A percentile compares a stretch with the other conserved stretches of the same genome.
These are phyloP conservation scores for Haemorhous mexicanus DNA, from an alignment of 2,113 vertebrate species.

Conservation along the genomic window DNA sequence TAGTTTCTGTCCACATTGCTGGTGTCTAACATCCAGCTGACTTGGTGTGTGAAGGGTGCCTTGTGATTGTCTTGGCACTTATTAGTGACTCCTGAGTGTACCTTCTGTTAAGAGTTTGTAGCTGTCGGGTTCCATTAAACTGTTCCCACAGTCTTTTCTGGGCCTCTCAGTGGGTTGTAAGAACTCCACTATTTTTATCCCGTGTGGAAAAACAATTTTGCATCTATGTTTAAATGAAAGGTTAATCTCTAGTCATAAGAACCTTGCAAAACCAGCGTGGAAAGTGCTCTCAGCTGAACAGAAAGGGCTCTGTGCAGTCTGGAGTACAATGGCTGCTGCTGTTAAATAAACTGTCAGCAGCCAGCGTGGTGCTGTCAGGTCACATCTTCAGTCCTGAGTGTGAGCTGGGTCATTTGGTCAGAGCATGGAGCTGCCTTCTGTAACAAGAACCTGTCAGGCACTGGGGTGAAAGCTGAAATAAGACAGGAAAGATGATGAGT, in stretches of 20 bases:
- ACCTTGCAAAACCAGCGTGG: neutral
- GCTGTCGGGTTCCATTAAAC: slow-evolving; percentile 8
- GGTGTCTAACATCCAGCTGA: neutral
- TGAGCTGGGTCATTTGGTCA: neutral
- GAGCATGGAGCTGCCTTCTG: neutral
- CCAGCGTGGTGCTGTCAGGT: neutral
- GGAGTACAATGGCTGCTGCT: neutral
- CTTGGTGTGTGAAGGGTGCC: neutral
- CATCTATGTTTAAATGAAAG: slow-evolving; percentile 42
- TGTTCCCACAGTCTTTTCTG: neutral
- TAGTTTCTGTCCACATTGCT: neutral
- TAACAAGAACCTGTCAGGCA: neutral
- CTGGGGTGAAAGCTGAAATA: neutral
- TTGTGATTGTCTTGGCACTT: slow-evolving; percentile 36
- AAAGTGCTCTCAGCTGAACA: neutral
- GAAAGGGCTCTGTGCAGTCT: neutral
- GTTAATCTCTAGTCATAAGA: slow-evolving; percentile 19
- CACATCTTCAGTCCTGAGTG: neutral
- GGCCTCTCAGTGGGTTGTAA: neutral
- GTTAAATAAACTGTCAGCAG: neutral
- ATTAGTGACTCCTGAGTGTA: neutral
- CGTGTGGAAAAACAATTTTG: slow-evolving; percentile 1
- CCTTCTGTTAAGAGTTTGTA: slow-evolving; percentile 31
- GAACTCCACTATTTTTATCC: slow-evolving; percentile 32
- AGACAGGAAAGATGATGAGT: neutral